phyloP scores from a whole-genome alignment of 2,888 invertebrate species.

The Danaus chrysippus region DNA sequence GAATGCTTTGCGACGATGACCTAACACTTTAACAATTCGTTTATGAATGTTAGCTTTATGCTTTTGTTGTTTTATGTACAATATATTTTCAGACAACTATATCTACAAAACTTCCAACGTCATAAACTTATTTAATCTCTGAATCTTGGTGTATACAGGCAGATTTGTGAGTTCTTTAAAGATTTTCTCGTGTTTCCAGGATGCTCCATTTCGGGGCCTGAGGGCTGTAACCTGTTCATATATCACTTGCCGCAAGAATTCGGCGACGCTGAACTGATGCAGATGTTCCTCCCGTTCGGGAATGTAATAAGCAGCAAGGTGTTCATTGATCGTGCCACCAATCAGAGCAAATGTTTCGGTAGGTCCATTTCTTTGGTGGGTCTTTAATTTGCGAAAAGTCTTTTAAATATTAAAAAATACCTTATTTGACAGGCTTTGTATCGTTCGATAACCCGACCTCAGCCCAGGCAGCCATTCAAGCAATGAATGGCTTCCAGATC shows the following conservation, averaged over 20 bases:
- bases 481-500: slow-evolving; percentile 99
- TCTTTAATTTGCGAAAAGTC: not conserved
- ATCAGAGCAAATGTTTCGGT: slow-evolving; percentile 99
- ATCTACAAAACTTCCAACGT: not conserved
- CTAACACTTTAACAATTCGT: slow-evolving; percentile 27
- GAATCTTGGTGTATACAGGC: slow-evolving; percentile 54
- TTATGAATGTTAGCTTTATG: slow-evolving; percentile 34
- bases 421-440: slow-evolving; percentile 91
- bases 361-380: slow-evolving; percentile 54
- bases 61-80: slow-evolving; percentile 37
- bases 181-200: slow-evolving; percentile 88
- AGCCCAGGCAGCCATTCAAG: slow-evolving; percentile 98
- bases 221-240: slow-evolving; percentile 99
- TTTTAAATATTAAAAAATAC: not conserved
- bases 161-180: slow-evolving; percentile 82
- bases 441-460: slow-evolving; percentile 99
- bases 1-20: slow-evolving; percentile 25
- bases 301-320: slow-evolving; percentile 99
- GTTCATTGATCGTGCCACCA: slow-evolving; percentile 99
- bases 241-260: slow-evolving; percentile 99
- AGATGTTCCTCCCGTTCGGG: slow-evolving; percentile 99
- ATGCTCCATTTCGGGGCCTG: slow-evolving; percentile 98
- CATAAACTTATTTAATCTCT: slow-evolving; percentile 16
- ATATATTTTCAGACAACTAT: slow-evolving; percentile 18
- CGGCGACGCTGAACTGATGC: slow-evolving; percentile 99